Percentiles rank a stretch among this genome's conserved stretches.
These are phyloP conservation scores for Euwallacea similis DNA, from an alignment of 1,140 invertebrate species.

Conservation along the genomic window DNA sequence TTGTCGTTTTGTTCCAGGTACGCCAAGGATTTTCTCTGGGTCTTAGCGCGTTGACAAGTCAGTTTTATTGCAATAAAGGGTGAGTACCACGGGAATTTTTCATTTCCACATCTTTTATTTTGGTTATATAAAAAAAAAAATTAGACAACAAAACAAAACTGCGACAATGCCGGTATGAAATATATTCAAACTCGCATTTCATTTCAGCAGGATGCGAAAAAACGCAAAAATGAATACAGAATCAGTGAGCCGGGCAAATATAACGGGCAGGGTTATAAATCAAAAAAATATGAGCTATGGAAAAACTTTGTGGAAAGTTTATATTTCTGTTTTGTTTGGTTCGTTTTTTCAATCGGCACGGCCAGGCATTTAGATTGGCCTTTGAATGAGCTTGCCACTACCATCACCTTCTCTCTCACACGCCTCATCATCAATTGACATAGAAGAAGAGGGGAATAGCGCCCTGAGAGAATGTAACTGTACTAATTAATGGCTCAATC, in stretches of 20 bases:
- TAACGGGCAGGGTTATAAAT: constrained; percentile 25
- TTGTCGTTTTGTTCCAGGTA: too few species aligned
- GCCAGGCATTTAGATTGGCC: constrained; percentile 10
- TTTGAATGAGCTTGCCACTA: too few species aligned
- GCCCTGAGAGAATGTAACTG: too few species aligned
- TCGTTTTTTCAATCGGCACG: constrained; percentile 14
- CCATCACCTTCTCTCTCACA: too few species aligned
- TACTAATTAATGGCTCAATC: too few species aligned
- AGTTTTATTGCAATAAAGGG: background rate
- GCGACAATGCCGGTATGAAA: constrained; percentile 31
- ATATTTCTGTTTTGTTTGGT: constrained; percentile 18
- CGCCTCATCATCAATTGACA: too few species aligned
- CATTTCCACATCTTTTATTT: background rate
- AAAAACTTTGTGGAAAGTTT: constrained; percentile 31
- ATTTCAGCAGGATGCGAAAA: constrained; percentile 33
- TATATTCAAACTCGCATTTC: constrained; percentile 35
- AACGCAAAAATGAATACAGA: constrained; percentile 36
- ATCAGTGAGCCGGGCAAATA: constrained; percentile 35
- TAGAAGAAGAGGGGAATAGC: too few species aligned
- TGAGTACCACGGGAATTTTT: background rate
- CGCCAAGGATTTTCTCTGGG: too few species aligned
- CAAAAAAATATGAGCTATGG: constrained; percentile 33
- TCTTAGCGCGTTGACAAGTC: too few species aligned
- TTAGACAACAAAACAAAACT: constrained; percentile 25
- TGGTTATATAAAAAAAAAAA: constrained; percentile 18